Evolutionary conservation across 2,113 vertebrate species (phyloP).

Genomic region (Gasterosteus aculeatus): DNA sequence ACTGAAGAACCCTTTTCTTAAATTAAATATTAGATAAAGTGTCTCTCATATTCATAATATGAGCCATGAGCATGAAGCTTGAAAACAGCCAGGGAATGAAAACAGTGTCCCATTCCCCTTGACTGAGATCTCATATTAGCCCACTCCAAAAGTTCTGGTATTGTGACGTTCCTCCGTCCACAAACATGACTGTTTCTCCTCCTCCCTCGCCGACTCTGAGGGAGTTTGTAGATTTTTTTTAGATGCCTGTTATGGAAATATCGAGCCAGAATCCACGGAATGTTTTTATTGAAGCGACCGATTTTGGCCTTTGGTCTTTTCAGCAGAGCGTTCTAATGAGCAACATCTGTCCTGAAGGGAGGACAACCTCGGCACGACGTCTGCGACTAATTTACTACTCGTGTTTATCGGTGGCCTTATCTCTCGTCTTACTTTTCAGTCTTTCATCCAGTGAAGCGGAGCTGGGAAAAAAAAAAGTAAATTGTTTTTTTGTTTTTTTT

Average conservation of each 20-base stretch:
- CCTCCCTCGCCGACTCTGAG: background rate
- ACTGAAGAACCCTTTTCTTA: background rate
- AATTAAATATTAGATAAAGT: background rate
- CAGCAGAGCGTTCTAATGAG: constrained; percentile 40
- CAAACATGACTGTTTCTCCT: background rate
- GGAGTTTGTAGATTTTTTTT: background rate
- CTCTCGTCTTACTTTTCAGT: background rate
- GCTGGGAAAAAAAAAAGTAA: constrained; percentile 17
- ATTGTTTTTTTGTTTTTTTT: background rate
- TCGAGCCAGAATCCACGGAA: constrained; percentile 2
- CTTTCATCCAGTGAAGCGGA: constrained; percentile 13
- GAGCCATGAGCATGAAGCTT: background rate
- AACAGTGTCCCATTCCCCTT: background rate
- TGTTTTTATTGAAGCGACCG: constrained; percentile 18
- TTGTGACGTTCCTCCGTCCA: background rate
- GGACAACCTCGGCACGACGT: constrained; percentile 31
- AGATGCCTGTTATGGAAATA: background rate
- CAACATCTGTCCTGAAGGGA: constrained; percentile 50
- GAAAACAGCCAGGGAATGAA: background rate
- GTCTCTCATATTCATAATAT: background rate
- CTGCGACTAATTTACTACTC: constrained; percentile 22
- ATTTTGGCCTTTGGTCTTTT: background rate
- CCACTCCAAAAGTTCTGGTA: background rate
- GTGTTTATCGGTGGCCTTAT: constrained; percentile 24
- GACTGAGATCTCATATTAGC: background rate